Evolutionary conservation across 2,888 invertebrate genomes (phyloP), one percentile per base, ranked within the genome.

Genomic region (Drosophila melanocephala): DNA sequence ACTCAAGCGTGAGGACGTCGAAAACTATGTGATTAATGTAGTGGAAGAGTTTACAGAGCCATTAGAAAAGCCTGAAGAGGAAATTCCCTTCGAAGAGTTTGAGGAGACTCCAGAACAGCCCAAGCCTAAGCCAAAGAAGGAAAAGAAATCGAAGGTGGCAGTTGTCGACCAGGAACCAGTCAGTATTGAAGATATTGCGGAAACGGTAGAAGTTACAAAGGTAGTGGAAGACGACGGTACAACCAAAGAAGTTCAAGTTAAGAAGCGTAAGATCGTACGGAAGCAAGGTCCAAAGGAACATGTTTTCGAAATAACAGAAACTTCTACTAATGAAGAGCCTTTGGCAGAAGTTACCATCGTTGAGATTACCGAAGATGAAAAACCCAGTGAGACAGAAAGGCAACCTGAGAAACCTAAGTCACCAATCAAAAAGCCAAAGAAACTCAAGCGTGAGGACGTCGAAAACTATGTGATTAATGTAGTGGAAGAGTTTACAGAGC

Each of bases 191-290:
- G 81, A 86, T 35, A 63, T 85, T 12, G 77, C 60, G 0, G 90
- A 93, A 79, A 91, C 90, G 5, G 91, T 92, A 0, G 77, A 87
- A 70, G 78, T 85, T 5, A 73, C 85, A 39, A 67, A 83, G 32
- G 85, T 90, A 26, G 91, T 92, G 42, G 72, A 79, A 5, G 86
- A 89, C 5, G 92, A 92, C 65, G 93, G 93, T 2, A 92, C 92
- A 55, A 83, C 92, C 0, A 92, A 92, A 33, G 91, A 92, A 75
- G 91, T 92, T 26, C 92, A 91, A 19, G 93, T 92, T 0, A 94
- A 93, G n/a, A 94, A 93, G 56, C 93, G 93, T 0, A 89, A 92
- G 3, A 93, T 94, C 2, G 94, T 93, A 60, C 94, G 93, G 64
- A 92, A 91, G 69, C 92, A 92, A 56, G 94, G 93, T 10, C 89